Conservation (phyloP, 2,797 vertebrate species). For the Bufotes viridis region DNA sequence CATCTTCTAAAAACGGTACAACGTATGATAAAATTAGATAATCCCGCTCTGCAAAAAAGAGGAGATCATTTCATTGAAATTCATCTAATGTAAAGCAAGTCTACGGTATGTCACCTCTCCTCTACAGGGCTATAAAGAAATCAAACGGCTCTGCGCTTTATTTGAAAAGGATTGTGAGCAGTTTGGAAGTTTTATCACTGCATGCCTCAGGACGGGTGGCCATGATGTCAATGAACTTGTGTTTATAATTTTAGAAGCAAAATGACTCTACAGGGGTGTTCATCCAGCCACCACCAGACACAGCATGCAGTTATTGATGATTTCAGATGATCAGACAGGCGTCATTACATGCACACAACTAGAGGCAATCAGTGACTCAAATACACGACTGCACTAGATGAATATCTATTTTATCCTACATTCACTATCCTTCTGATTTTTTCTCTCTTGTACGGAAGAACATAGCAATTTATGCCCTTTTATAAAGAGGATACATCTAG, state of each 20-base stretch:
- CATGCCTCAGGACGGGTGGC: neutral
- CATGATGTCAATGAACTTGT: constrained; percentile 18
- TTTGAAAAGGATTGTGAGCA: neutral
- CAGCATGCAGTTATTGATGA: constrained; percentile 11
- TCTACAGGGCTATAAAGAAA: neutral
- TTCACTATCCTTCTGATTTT: neutral
- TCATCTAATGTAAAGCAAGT: neutral
- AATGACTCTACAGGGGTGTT: constrained; percentile 6
- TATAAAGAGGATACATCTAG: constrained; percentile 20
- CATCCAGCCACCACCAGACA: constrained; percentile 4
- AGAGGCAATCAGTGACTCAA: constrained; percentile 2
- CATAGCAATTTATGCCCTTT: neutral
- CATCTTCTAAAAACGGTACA: neutral
- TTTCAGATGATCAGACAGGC: constrained; percentile 13
- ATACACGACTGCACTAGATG: neutral
- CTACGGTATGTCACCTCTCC: neutral
- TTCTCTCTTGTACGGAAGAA: neutral
- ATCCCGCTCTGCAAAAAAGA: neutral
- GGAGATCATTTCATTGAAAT: neutral
- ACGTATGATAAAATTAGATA: neutral
- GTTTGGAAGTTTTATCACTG: neutral
- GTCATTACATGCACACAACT: neutral
- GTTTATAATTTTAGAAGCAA: constrained; percentile 15
- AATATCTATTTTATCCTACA: neutral
- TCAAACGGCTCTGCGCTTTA: neutral